phyloP scores from a whole-genome alignment of 2,113 vertebrate genomes.

The Halcyon malimbica region DNA sequence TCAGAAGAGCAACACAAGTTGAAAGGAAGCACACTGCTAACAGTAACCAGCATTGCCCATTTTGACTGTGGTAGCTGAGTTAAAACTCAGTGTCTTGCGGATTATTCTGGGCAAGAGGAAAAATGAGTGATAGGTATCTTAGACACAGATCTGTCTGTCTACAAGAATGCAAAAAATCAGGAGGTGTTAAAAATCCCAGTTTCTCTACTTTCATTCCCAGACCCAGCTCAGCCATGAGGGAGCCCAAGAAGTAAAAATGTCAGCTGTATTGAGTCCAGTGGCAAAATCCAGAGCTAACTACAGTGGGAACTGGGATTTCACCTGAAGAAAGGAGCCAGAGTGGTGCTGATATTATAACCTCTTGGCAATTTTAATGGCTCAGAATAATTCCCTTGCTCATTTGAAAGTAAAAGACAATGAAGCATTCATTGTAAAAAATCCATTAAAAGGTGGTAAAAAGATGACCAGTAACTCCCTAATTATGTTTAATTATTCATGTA shows the following conservation, averaged over 20 bases:
- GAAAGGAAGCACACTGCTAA: neutral
- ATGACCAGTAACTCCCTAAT: neutral
- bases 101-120: neutral
- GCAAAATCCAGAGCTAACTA: neutral
- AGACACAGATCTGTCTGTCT: neutral
- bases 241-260: neutral
- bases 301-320: neutral
- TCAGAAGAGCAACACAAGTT: neutral
- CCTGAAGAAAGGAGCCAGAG: neutral
- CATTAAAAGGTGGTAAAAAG: neutral
- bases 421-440: neutral
- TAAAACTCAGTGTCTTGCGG: neutral
- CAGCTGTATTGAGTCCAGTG: accelerated
- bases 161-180: neutral
- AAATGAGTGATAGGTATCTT: neutral
- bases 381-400: neutral
- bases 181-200: neutral
- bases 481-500: neutral
- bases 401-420: neutral
- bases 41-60: neutral
- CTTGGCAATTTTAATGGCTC: neutral
- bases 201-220: neutral
- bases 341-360: neutral
- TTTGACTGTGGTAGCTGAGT: neutral
- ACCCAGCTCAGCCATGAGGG: neutral